These are phyloP conservation scores for Bambusicola thoracicus DNA, from an alignment of 2,113 vertebrate genomes.

Conservation along the genomic window DNA sequence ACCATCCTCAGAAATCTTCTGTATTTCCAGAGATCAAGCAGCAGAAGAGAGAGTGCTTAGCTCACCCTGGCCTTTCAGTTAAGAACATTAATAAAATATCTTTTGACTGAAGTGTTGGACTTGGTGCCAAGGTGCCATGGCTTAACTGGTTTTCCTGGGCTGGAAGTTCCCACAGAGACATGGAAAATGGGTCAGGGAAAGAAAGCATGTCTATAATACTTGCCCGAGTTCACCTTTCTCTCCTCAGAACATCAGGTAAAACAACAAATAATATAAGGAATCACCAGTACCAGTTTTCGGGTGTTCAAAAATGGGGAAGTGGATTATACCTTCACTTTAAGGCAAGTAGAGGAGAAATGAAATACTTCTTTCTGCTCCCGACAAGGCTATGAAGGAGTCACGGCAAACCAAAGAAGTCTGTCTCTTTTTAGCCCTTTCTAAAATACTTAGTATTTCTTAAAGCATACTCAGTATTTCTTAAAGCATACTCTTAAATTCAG, in stretches of 20 bases:
- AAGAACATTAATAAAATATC: background rate
- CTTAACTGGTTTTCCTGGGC: background rate
- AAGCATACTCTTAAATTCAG: background rate
- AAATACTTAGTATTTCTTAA: background rate
- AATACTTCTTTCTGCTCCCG: background rate
- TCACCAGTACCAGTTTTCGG: background rate
- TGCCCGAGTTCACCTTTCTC: background rate
- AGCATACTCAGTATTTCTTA: background rate
- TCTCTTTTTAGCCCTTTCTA: background rate
- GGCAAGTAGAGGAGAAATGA: background rate
- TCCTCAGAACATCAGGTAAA: background rate
- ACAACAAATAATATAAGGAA: background rate
- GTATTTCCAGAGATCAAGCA: background rate
- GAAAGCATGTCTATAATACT: background rate
- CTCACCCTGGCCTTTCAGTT: background rate
- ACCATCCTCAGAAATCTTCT: background rate
- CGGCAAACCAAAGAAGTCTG: background rate
- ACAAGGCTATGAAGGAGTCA: background rate
- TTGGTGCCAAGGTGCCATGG: background rate
- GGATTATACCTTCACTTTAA: background rate
- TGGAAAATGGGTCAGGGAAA: background rate
- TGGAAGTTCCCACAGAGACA: background rate
- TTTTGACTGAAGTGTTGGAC: background rate
- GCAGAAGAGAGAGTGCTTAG: background rate
- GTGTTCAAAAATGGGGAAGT: background rate